Evolutionary conservation across 2,888 invertebrate species (phyloP), one percentile per base, ranked within the genome.

Genomic region (Aphidoletes aphidimyza): DNA sequence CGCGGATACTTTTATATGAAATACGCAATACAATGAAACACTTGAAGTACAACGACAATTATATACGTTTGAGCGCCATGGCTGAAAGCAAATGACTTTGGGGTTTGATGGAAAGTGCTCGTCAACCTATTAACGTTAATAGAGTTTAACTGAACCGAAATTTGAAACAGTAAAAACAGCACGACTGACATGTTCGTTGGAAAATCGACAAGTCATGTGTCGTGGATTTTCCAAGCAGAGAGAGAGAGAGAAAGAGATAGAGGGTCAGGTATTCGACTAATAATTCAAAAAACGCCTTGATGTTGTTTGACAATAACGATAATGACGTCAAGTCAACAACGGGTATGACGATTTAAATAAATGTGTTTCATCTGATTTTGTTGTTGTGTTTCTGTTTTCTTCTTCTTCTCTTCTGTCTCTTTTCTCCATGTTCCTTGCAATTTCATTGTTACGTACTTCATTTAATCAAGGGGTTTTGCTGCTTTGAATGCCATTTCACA

Each of bases 281-380:
- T 81, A 81, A 81, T 81, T 81, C 81, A 81, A 37, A 81, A 81
- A 81, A 81, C 26, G 19, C 39, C 81, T 36, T 81, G 37, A 81
- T 37, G 81, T 81, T 81, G 81, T 81, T 81, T 81, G 81, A 81
- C 81, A 81, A 81, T 81, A 37, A 81, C 22, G 81, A 81, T 81
- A 81, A 81, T 81, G 81, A 81, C 81, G 36, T 9, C 8, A 2
- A 69, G 69, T 69, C 26, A 69, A 69, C 30, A 69, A 69, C 34
- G 69, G 34, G 14, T 42, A 6, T 69, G 26, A 30, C 26, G 30
- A 69, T 30, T 69, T n/a, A n/a, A n/a, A n/a, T n/a, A n/a, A n/a
- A n/a, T n/a, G n/a, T n/a, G n/a, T n/a, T 69, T 69, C 17, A 5
- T 30, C 30, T 69, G 0, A 22, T 54, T 22, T 39, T 11, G 39